Evolutionary conservation across 2,797 vertebrate genomes (phyloP).

Genomic region (Odontamblyopus lacepedii): DNA sequence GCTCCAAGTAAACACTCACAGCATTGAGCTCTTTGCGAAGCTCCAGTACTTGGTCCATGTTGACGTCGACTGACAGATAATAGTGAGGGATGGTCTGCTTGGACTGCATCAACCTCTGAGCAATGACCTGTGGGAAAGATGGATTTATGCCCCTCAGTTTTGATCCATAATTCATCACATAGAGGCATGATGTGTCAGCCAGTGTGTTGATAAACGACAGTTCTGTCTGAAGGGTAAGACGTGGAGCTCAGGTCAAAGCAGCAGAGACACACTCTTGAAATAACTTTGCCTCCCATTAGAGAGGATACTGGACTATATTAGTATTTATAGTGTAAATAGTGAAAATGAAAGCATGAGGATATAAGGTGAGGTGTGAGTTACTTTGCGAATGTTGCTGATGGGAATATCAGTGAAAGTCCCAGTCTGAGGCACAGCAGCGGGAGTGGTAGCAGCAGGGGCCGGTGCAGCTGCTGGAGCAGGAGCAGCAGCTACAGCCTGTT

Average conservation of each 20-base stretch:
- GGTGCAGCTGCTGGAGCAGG: conserved; percentile 59
- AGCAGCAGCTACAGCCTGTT: conserved; percentile 56
- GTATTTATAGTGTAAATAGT: conserved; percentile 6
- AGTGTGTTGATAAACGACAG: conserved; percentile 24
- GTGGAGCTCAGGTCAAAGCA: conserved; percentile 34
- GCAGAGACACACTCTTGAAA: conserved; percentile 19
- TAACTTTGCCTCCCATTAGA: conserved; percentile 21
- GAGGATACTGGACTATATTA: conserved; percentile 1
- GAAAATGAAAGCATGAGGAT: background rate
- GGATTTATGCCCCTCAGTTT: conserved; percentile 31
- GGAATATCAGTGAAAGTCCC: conserved; percentile 95
- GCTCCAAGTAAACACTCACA: conserved; percentile 70
- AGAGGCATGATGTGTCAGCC: conserved; percentile 12
- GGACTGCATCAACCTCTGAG: conserved; percentile 95
- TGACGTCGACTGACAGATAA: conserved; percentile 93
- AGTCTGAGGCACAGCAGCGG: conserved; percentile 64
- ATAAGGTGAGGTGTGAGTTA: conserved; percentile 43
- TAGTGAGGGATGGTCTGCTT: conserved; percentile 99
- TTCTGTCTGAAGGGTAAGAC: conserved; percentile 27
- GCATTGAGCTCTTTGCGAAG: conserved; percentile 92
- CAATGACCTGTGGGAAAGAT: conserved; percentile 85
- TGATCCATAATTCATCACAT: conserved; percentile 34
- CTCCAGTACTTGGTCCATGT: conserved; percentile 92
- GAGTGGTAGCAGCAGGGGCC: conserved; percentile 64
- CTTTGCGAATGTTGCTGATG: conserved; percentile 92